Evolutionary conservation across 2,113 vertebrate species (phyloP).

Genomic region (Cairina moschata): DNA sequence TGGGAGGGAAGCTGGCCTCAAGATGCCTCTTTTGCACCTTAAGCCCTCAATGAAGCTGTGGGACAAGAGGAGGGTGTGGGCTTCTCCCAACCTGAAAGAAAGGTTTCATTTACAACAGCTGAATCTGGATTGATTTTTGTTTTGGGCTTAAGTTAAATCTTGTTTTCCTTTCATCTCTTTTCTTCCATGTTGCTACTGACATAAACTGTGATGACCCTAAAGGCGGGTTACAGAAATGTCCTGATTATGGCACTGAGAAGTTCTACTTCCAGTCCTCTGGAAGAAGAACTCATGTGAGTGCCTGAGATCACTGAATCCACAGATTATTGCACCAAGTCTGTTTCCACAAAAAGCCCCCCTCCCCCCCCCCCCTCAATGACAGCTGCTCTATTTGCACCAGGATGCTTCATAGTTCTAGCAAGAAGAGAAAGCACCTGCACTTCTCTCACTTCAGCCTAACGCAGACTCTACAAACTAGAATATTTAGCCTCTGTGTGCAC

Average conservation of each 20-base stretch:
- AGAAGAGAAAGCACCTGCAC: neutral
- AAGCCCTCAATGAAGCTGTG: neutral
- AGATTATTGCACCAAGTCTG: neutral
- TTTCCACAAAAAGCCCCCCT: fast-evolving
- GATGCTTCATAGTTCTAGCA: neutral
- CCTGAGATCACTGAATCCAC: neutral
- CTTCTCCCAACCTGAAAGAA: neutral
- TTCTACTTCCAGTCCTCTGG: neutral
- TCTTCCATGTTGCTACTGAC: neutral
- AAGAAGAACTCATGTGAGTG: neutral
- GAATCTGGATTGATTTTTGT: neutral
- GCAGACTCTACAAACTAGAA: neutral
- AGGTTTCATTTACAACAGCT: neutral
- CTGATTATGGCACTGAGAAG: neutral
- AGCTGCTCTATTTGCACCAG: neutral
- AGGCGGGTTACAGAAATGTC: neutral
- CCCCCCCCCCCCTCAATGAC: neutral
- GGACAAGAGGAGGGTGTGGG: neutral
- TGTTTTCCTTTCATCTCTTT: neutral
- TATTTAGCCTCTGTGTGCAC: neutral
- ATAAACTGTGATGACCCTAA: neutral
- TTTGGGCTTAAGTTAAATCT: neutral
- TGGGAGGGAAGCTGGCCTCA: neutral
- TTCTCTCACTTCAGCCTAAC: neutral
- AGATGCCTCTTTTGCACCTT: neutral